Percentiles rank a stretch among this genome's conserved stretches.
phyloP scores from a whole-genome alignment of 2,113 vertebrate species.

The Microtus oregoni region DNA sequence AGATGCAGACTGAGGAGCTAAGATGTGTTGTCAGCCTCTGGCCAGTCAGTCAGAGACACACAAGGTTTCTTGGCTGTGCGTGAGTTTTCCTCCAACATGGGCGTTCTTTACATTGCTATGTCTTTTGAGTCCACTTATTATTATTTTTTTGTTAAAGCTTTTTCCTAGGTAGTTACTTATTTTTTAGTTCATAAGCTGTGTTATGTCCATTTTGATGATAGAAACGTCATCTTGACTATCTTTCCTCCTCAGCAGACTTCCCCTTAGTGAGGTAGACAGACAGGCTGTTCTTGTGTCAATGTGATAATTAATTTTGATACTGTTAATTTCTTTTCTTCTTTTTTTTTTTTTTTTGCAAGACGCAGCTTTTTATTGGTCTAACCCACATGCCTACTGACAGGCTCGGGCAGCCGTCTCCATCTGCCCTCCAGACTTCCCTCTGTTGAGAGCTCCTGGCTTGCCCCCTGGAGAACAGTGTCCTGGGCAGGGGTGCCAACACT shows the following conservation, averaged over 20 bases:
- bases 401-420: neutral
- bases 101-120: too few species aligned
- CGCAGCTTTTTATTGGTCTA: slow-evolving; percentile 66
- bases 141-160: neutral
- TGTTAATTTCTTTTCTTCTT: too few species aligned
- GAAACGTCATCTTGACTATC: neutral
- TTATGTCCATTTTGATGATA: neutral
- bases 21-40: too few species aligned
- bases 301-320: too few species aligned
- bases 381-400: neutral
- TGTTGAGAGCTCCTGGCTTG: neutral
- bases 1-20: neutral
- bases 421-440: slow-evolving; percentile 30
- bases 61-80: too few species aligned
- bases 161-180: neutral
- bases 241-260: neutral
- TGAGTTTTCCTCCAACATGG: neutral
- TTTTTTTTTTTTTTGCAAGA: neutral
- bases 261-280: accelerated
- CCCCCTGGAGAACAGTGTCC: neutral
- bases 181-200: neutral
- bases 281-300: neutral
- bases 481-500: neutral
- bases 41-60: accelerated
- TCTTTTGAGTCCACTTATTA: neutral